Evolutionary conservation across 1,140 invertebrate genomes (phyloP), one percentile per base, ranked within the genome.

Genomic region (Portunus trituberculatus): DNA sequence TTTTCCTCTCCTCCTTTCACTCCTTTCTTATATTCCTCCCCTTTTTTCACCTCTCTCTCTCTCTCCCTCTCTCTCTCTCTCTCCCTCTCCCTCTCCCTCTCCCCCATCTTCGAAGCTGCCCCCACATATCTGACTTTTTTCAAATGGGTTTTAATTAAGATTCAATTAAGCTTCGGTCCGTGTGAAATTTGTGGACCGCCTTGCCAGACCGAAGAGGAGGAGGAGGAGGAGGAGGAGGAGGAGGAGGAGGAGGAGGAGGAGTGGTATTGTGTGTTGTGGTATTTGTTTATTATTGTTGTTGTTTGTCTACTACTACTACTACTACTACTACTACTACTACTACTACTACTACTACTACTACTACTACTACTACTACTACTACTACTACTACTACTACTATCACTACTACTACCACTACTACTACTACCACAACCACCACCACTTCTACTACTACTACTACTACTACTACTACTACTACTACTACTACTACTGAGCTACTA

Each of bases 61-160:
- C 39, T 1, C 12, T 16, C 92, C 45, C 32, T 39, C 39, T 82
- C 48, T 16, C 32, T 82, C 32, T 39, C 39, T 82, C 48, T 16
- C 32, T 82, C 4, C 4, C 0, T 28, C 32, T 39, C 46, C 45
- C 16, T 48, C 46, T 46, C 67, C 46, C 4, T 48, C 84, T n/a
- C 86, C 29, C 32, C 52, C 87, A 29, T 29, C 12, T 2, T 10
- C 67, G 28, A 0, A 20, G 16, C 14, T 59, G 89, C 83, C 94
- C 94, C 45, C 92, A 67, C 94, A 92, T 95, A 95, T 95, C 89
- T 95, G 94, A 95, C 94, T 95, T 95, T 95, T 95, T 95, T 95
- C 90, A 95, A 95, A 95, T 95, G 94, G 94, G 12, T 91, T 95
- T 95, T 95, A 95, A 95, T 95, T 91, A 92, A 95, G 91, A 95